Base-by-base conservation (phyloP, 2,113 vertebrate species). In the human (Homo sapiens) region DNA sequence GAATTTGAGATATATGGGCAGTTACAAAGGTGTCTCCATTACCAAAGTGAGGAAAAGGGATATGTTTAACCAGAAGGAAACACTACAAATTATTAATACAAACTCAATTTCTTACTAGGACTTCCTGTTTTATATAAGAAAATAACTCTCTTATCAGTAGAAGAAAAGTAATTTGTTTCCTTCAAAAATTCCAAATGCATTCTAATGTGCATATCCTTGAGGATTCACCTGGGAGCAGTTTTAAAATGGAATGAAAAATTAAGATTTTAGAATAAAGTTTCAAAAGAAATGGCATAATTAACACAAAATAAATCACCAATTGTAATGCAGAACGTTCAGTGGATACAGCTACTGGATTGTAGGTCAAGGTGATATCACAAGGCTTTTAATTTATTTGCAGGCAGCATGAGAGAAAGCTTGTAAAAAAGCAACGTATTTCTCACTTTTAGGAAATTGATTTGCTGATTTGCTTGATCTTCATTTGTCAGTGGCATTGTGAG, bases 401-500 rank as follows among this genome's bases (percentile, higher is more conserved):
- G 40, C 38, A 55, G 22, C 81, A 23, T 59, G 11, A 70, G 27
- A 68, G 43, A 97, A 38, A 68, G 30, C 82, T 93, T 76, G 72
- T 85, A 96, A 61, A 66, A 90, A 96, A 88, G 18, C 48, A 89
- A 40, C 7, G 45, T 14, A 83, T 86, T 59, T 1, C 83, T 70
- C 45, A 86, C 45, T 95, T 92, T 75, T 11, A 48, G 25, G 10
- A 87, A 93, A 89, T 8, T 43, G 12, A 95, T 97, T 95, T 96
- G n/a, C 30, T 95, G 30, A 68, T 96, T 87, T 79, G 5, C 43
- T 80, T 93, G 13, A 80, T 92, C 55, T 96, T 90, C 17, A 79
- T 87, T 96, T 97, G 16, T 94, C 87, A 88, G 5, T 92, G 35
- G 14, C 11, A 40, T n/a, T 92, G 89, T 64, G n/a, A 94, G 14